Conservation (phyloP, 2,797 vertebrate species). For the Sebastes miniatus region DNA sequence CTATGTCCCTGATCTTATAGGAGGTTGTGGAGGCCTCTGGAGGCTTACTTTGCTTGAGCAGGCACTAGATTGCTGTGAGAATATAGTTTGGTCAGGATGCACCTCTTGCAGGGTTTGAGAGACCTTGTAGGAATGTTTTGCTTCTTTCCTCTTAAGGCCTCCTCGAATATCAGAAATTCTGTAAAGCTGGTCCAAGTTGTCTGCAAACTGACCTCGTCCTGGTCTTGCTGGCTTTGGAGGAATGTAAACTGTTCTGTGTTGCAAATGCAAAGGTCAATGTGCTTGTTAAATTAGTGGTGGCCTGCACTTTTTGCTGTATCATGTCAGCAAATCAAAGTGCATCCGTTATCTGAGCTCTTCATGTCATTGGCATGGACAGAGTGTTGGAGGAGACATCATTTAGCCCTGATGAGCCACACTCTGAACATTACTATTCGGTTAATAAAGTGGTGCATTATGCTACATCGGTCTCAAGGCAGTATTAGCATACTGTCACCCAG, state of each 20-base stretch:
- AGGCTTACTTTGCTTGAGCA: constrained; percentile 54
- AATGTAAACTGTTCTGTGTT: background rate
- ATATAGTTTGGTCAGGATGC: constrained; percentile 36
- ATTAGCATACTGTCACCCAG: constrained; percentile 58
- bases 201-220: background rate
- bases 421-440: constrained; percentile 49
- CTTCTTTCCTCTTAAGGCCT: constrained; percentile 2
- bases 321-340: background rate
- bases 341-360: constrained; percentile 18
- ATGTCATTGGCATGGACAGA: constrained; percentile 19
- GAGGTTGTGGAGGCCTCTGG: constrained; percentile 34
- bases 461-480: constrained; percentile 37
- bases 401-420: constrained; percentile 38
- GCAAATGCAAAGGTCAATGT: background rate
- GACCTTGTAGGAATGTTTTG: constrained; percentile 31
- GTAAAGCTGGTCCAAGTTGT: background rate
- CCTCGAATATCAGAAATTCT: constrained; percentile 1
- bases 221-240: background rate
- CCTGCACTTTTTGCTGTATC: background rate
- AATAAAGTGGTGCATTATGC: constrained; percentile 55
- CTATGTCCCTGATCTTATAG: constrained; percentile 58
- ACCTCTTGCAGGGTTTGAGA: constrained; percentile 19
- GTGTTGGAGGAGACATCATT: constrained; percentile 34
- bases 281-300: background rate
- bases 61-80: constrained; percentile 48